Base-by-base conservation (phyloP, 2,113 vertebrate species). In the Oncorhynchus keta region DNA sequence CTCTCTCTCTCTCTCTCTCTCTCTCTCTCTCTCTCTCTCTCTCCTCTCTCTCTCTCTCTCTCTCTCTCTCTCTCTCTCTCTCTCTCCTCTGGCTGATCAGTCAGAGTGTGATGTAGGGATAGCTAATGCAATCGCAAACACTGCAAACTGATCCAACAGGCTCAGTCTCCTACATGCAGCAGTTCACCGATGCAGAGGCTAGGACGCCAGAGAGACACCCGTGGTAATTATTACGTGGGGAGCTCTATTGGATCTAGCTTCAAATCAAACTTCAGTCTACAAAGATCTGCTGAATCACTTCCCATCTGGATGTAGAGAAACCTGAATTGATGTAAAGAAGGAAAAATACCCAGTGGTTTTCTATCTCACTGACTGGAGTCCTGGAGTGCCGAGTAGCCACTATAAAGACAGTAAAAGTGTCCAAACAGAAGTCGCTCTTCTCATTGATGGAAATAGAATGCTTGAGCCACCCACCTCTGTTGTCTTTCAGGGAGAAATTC, bases 401-500 rank as follows among this genome's bases (percentile, higher is more conserved):
- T 68, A 35, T 18, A 68, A 35, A 68, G 18, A 20, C 32, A 16
- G 32, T 18, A n/a, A 18, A 30, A 35, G 18, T 35, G 67, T 68
- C 20, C 5, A 32, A 45, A 66, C 4, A 45, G 67, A 68, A 20
- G 16, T 39, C 32, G 3, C 18, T 35, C 11, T 32, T 68, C 8
- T 16, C 32, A 35, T 3, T 20, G 66, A 35, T 35, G 67, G 32
- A 68, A 9, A 39, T 14, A 18, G 16, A 7, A n/a, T 48, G 26
- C 67, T 18, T 62, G 4, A 28, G 73, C 32, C 7, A 89, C 92
- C 57, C 89, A 99, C 98, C 97, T 96, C 94, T 92, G 91, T 97
- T 97, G 90, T 98, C 96, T 93, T 93, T 93, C 75, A 99, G 92
- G n/a, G 97, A 97, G 91, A 99, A 99, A 89, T 98, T 99, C 80